A percentile compares a stretch with the other conserved stretches of the same genome.
Evolutionary conservation across 2,888 invertebrate species (phyloP).

Genomic region (Selenia dentaria): DNA sequence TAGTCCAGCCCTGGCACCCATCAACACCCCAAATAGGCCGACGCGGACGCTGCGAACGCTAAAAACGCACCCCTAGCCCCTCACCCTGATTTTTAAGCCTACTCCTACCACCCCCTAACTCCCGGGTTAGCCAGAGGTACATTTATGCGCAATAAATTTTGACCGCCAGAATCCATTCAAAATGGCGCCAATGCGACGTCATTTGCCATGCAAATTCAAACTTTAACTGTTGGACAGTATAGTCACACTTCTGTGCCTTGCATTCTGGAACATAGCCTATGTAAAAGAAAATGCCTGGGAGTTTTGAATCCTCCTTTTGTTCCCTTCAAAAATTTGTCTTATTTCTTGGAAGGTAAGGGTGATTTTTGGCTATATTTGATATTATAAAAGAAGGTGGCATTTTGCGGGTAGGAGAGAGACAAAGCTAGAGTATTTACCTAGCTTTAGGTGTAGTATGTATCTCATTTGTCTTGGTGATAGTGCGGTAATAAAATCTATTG

Average conservation of each 20-base stretch:
- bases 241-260: constrained; percentile 30
- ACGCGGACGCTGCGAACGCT: constrained; percentile 80
- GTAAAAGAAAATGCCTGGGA: constrained; percentile 71
- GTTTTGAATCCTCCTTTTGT: constrained; percentile 64
- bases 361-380: constrained; percentile 47
- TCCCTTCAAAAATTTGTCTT: constrained; percentile 66
- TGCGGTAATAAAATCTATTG: constrained; percentile 72
- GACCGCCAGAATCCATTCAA: constrained; percentile 69
- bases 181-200: constrained; percentile 61
- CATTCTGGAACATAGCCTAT: constrained; percentile 55
- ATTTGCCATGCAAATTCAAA: constrained; percentile 41
- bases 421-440: constrained; percentile 72
- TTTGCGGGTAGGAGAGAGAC: constrained; percentile 65
- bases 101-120: constrained; percentile 77
- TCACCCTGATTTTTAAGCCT: constrained; percentile 82
- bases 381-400: constrained; percentile 72
- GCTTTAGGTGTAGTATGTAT: constrained; percentile 71
- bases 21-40: constrained; percentile 83
- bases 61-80: constrained; percentile 81
- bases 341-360: constrained; percentile 43
- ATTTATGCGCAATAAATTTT: constrained; percentile 85
- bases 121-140: constrained; percentile 83
- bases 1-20: constrained; percentile 63
- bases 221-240: constrained; percentile 35
- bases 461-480: constrained; percentile 80